Percentiles rank a stretch among this genome's conserved stretches.
These are phyloP conservation scores for Tetramorium alpestre DNA, from an alignment of 1,140 invertebrate genomes.

Conservation along the genomic window DNA sequence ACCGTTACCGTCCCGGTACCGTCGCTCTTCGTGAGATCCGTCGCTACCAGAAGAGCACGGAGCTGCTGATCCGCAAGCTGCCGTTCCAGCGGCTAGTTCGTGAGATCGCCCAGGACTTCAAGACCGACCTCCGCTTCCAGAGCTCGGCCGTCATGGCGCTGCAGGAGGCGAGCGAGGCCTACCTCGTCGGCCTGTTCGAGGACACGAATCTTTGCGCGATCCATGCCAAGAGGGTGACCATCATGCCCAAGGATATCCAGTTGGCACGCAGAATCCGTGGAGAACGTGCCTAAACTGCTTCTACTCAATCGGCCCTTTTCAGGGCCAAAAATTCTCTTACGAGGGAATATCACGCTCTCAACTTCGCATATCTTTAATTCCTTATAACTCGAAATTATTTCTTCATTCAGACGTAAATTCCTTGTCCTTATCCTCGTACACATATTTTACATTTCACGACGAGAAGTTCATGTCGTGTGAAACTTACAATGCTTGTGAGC, in stretches of 20 bases:
- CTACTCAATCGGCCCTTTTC: conserved; percentile 65
- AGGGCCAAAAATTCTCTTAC: conserved; percentile 63
- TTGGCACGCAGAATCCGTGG: conserved; percentile 70
- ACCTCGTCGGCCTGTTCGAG: conserved; percentile 69
- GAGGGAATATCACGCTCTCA: background rate
- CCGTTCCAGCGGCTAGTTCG: conserved; percentile 72
- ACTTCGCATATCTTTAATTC: background rate
- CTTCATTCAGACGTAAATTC: background rate
- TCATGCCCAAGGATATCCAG: conserved; percentile 74
- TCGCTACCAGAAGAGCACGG: conserved; percentile 71
- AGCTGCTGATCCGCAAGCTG: conserved; percentile 66
- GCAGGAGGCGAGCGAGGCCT: conserved; percentile 72
- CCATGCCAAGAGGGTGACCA: conserved; percentile 70
- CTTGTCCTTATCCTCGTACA: too few species aligned
- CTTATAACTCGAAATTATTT: background rate
- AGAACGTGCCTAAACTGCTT: conserved; percentile 64
- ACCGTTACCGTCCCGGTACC: conserved; percentile 79
- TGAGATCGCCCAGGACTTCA: conserved; percentile 73
- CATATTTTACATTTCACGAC: too few species aligned
- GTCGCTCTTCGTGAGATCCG: conserved; percentile 72
- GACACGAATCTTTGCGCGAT: conserved; percentile 72
- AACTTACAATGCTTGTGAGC: too few species aligned
- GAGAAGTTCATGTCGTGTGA: too few species aligned
- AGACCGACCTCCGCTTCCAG: conserved; percentile 71
- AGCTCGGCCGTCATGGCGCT: conserved; percentile 72